A percentile compares a stretch with the other conserved stretches of the same genome.
These are phyloP conservation scores for Slavum lentiscoides DNA, from an alignment of 2,888 invertebrate species.

Conservation along the genomic window DNA sequence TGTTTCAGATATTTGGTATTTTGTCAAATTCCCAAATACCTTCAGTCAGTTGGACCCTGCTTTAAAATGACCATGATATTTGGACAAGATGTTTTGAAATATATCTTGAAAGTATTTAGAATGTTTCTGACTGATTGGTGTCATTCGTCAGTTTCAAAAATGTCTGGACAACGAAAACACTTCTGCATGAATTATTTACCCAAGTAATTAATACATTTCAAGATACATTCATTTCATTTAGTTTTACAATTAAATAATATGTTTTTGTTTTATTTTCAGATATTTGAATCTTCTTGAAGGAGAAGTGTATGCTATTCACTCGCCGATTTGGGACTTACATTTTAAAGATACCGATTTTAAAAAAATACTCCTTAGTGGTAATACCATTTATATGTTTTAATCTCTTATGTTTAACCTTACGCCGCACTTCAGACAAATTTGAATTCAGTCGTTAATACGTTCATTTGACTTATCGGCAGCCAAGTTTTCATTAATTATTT, in stretches of 20 bases:
- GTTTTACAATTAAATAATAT: conserved; percentile 1
- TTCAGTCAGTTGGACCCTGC: conserved; percentile 18
- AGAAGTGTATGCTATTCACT: conserved; percentile 81
- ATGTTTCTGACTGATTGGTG: conserved; percentile 74
- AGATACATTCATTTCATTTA: background rate
- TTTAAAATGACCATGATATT: conserved; percentile 64
- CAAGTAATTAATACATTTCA: conserved; percentile 60
- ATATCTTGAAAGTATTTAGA: conserved; percentile 26
- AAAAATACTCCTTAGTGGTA: conserved; percentile 42
- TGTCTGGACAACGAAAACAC: conserved; percentile 83
- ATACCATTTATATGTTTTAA: background rate
- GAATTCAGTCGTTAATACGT: too few species aligned
- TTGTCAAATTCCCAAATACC: conserved; percentile 31
- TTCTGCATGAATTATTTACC: conserved; percentile 88
- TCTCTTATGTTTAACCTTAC: background rate
- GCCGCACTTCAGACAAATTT: too few species aligned
- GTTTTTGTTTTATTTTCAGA: conserved; percentile 58
- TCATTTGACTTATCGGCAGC: too few species aligned
- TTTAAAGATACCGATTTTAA: conserved; percentile 67
- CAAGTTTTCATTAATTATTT: too few species aligned
- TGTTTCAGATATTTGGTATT: conserved; percentile 26
- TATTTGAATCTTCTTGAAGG: conserved; percentile 86
- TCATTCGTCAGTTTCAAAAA: conserved; percentile 79
- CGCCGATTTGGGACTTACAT: conserved; percentile 92
- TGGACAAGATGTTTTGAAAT: conserved; percentile 72